Evolutionary conservation across 2,113 vertebrate species (phyloP), one percentile per base, ranked within the genome.

Genomic region (Leptocoma aspasia): DNA sequence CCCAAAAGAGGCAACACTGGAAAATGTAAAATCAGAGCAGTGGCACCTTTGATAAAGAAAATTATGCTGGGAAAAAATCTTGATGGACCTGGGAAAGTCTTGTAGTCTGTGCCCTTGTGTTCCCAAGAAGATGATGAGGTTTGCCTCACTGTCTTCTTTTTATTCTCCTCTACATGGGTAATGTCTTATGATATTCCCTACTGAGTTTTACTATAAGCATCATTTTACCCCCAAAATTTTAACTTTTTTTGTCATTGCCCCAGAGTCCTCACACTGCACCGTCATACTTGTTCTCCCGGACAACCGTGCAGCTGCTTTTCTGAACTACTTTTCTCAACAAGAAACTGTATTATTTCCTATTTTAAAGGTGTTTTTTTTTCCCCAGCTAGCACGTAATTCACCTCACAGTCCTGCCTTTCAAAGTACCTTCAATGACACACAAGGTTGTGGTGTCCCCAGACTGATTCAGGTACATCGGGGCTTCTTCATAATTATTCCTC

Each of bases 401-500:
- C 77, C 82, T 70, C 66, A 28, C 33, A 86, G 39, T 61, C 96
- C 95, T 86, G 96, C 96, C 69, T 90, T 96, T 83, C 82, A 78
- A 82, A 78, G 61, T 97, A 95, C 96, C 95, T 95, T 94, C 84
- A 94, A 72, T 24, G 49, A 91, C 82, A 95, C 76, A 39, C 81
- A 91, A 95, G 96, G 95, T 95, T 91, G 91, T 72, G 76, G 82
- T 60, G 77, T 91, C 94, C 92, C 84, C 89, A 92, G 86, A 81
- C 50, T 96, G 90, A 72, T 95, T 97, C 94, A 92, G 95, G 93
- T 96, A 98, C 10, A 15, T 94, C 4, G 82, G 57, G 10, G 82
- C 94, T 88, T 97, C 97, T 94, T 97, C 95, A 1, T 97, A 97
- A 95, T 97, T 94, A 95, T 88, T 82, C 90, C n/a, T 31, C 57